Evolutionary conservation across 92 coral and sea anemone species (phyloP).

Genomic region (Pocillopora meandrina): DNA sequence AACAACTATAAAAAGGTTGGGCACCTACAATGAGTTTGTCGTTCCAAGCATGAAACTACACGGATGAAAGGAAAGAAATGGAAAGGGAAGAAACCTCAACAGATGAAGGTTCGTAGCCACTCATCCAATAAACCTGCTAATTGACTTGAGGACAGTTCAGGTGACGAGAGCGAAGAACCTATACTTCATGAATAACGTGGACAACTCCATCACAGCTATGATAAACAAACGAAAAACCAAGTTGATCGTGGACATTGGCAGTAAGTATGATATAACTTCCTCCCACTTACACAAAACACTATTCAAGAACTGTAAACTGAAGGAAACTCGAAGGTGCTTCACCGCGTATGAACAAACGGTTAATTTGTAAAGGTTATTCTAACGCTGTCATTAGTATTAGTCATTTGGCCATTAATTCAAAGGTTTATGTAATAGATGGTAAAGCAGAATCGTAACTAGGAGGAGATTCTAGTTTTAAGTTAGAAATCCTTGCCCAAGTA

Average conservation of each 20-base stretch:
- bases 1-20: constrained; percentile 40
- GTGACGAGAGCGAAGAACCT: constrained; percentile 15
- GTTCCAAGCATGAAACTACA: constrained; percentile 14
- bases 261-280: neutral
- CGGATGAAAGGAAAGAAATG: neutral
- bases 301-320: constrained; percentile 40
- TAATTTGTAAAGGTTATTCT: neutral
- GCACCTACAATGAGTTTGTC: constrained; percentile 31
- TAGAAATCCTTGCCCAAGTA: constrained; percentile 2
- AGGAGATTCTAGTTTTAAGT: constrained; percentile 42
- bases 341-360: constrained; percentile 52
- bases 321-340: constrained; percentile 35
- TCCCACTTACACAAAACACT: neutral
- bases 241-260: neutral
- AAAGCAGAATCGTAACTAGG: constrained; percentile 48
- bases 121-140: constrained; percentile 2
- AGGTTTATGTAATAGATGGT: constrained; percentile 52
- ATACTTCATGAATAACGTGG: constrained; percentile 28
- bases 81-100: neutral
- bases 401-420: neutral
- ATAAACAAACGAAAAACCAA: constrained; percentile 23
- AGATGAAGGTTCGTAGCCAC: neutral
- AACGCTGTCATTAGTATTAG: neutral
- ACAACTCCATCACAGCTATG: constrained; percentile 10
- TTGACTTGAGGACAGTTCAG: constrained; percentile 13